Percentiles rank a stretch among this genome's conserved stretches.
Conservation (phyloP, 2,888 invertebrate genomes). For the Tachystola acroxantha region DNA sequence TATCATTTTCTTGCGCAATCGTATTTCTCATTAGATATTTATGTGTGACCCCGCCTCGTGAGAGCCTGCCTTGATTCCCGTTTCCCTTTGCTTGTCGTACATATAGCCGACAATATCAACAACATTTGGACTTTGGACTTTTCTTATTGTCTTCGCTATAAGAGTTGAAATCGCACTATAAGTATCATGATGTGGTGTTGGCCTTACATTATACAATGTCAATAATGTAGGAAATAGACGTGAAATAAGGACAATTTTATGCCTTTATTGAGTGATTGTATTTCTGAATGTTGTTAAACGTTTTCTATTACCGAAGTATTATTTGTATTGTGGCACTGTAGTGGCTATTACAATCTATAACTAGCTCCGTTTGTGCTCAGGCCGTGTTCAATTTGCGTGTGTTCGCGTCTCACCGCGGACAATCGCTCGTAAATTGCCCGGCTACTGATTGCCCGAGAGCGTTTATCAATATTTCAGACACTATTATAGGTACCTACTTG, state of each 20-base stretch:
- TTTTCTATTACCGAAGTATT: slow-evolving; percentile 7
- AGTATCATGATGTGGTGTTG: too few species aligned
- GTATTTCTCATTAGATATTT: slow-evolving; percentile 63
- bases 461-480: slow-evolving; percentile 70
- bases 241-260: slow-evolving; percentile 5
- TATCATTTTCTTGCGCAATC: slow-evolving; percentile 66
- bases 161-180: too few species aligned
- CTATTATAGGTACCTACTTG: background rate
- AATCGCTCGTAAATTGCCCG: slow-evolving; percentile 70
- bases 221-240: slow-evolving; percentile 5
- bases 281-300: slow-evolving; percentile 3
- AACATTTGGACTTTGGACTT: too few species aligned
- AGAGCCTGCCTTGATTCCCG: slow-evolving; percentile 42
- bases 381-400: slow-evolving; percentile 59
- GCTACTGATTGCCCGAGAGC: slow-evolving; percentile 62
- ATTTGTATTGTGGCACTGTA: slow-evolving; percentile 7
- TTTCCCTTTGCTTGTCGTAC: slow-evolving; percentile 23
- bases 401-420: slow-evolving; percentile 64
- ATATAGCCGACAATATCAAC: too few species aligned
- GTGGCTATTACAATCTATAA: slow-evolving; percentile 32
- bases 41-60: slow-evolving; percentile 66
- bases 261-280: slow-evolving; percentile 4
- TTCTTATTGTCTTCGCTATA: too few species aligned
- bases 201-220: too few species aligned
- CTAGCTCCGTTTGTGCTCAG: slow-evolving; percentile 46